phyloP scores from a whole-genome alignment of 2,888 invertebrate species.

The Ectemnius lituratus region DNA sequence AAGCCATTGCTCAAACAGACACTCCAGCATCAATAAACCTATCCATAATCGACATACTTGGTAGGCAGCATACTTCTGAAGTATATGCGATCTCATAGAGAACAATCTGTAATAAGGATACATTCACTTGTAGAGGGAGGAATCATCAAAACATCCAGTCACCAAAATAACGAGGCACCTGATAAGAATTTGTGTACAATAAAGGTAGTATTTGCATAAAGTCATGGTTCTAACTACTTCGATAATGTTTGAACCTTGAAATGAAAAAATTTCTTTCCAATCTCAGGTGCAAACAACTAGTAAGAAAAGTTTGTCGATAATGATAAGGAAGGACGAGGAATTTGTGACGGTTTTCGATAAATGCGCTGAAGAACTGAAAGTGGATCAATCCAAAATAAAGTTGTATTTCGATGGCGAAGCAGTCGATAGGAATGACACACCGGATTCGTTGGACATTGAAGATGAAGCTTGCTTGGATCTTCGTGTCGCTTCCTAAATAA shows the following conservation, averaged over 20 bases:
- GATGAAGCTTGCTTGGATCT: conserved; percentile 72
- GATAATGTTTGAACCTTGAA: too few species aligned
- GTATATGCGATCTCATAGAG: not conserved
- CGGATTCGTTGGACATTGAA: conserved; percentile 70
- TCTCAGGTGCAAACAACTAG: conserved; percentile 58
- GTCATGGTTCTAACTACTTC: too few species aligned
- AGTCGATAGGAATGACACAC: conserved; percentile 64
- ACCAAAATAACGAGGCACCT: conserved; percentile 12
- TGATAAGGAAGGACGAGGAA: conserved; percentile 57
- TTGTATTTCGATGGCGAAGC: conserved; percentile 72
- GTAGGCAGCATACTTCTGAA: conserved; percentile 47
- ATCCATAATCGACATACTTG: conserved; percentile 70
- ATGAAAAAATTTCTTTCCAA: not conserved
- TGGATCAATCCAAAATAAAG: conserved; percentile 64
- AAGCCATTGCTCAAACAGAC: conserved; percentile 61
- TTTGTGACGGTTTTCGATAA: conserved; percentile 57
- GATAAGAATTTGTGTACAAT: conserved; percentile 62
- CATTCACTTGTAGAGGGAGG: conserved; percentile 64
- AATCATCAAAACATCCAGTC: conserved; percentile 50
- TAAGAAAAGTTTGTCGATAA: conserved; percentile 56
- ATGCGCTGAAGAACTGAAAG: conserved; percentile 61
- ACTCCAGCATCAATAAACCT: conserved; percentile 68
- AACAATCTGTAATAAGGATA: too few species aligned
- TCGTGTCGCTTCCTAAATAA: conserved; percentile 25
- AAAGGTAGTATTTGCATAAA: conserved; percentile 53